These are phyloP conservation scores for Protobothrops mucrosquamatus DNA, from an alignment of 2,113 vertebrate genomes.

Conservation along the genomic window DNA sequence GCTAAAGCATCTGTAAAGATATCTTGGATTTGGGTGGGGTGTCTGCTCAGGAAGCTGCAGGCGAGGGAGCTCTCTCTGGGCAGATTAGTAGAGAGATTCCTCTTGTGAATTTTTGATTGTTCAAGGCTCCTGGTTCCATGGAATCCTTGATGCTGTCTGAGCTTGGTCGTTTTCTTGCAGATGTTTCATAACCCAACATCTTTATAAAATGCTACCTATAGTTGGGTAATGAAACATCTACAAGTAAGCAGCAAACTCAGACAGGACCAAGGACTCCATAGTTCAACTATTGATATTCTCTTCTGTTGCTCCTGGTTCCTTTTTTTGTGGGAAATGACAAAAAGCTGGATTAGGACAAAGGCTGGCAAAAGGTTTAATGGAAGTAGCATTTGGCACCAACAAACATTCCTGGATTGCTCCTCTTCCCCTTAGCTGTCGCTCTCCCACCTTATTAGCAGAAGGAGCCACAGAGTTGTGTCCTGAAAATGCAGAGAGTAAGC, in stretches of 20 bases:
- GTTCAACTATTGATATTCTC: not conserved
- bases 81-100: conserved; percentile 80
- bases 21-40: conserved; percentile 51
- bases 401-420: conserved; percentile 54
- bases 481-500: conserved; percentile 65
- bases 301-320: conserved; percentile 56
- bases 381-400: conserved; percentile 65
- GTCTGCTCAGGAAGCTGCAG: conserved; percentile 62
- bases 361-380: conserved; percentile 76
- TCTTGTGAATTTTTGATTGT: conserved; percentile 66
- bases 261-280: not conserved
- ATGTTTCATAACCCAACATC: not conserved
- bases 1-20: conserved; percentile 50
- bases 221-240: not conserved
- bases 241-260: not conserved
- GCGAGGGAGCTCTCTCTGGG: conserved; percentile 75
- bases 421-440: conserved; percentile 20
- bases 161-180: not conserved
- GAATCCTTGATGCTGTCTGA: not conserved
- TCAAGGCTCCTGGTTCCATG: conserved; percentile 59
- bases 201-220: not conserved
- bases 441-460: conserved; percentile 55
- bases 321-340: conserved; percentile 75
- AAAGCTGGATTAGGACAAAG: conserved; percentile 74
- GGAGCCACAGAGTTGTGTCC: conserved; percentile 58